Percentiles rank a stretch among this genome's conserved stretches.
These are phyloP conservation scores for Chloroceryle amazona DNA, from an alignment of 2,797 vertebrate genomes.

Conservation along the genomic window DNA sequence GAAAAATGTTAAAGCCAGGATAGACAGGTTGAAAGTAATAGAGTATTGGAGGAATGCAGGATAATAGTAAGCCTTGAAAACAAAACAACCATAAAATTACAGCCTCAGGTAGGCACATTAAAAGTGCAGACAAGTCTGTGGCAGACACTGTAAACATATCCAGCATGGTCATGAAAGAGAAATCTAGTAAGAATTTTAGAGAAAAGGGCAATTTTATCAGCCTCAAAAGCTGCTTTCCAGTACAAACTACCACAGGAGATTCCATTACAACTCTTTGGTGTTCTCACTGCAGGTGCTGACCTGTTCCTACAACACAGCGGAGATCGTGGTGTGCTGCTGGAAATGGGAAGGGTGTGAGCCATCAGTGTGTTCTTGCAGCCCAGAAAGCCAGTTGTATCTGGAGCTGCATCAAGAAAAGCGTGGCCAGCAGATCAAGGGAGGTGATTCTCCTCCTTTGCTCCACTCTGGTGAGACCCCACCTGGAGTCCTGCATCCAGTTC, in stretches of 20 bases:
- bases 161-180: not conserved
- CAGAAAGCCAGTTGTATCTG: too few relatives aligned
- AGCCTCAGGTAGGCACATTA: not conserved
- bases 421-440: too few relatives aligned
- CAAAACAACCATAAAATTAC: not conserved
- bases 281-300: not conserved
- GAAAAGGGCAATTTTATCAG: not conserved
- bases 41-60: not conserved
- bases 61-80: not conserved
- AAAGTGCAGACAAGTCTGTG: not conserved
- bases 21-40: not conserved
- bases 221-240: not conserved
- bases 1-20: not conserved
- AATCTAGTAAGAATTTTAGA: not conserved
- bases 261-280: fast-evolving
- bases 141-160: not conserved
- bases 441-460: too few relatives aligned
- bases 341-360: too few relatives aligned
- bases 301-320: fast-evolving
- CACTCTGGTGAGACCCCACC: too few relatives aligned
- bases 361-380: too few relatives aligned
- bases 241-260: not conserved
- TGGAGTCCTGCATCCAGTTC: too few relatives aligned
- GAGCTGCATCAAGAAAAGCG: too few relatives aligned
- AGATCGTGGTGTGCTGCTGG: not conserved